Evolutionary conservation across 2,888 invertebrate species (phyloP), one percentile per base, ranked within the genome.

Genomic region (Mesoligia furuncula): DNA sequence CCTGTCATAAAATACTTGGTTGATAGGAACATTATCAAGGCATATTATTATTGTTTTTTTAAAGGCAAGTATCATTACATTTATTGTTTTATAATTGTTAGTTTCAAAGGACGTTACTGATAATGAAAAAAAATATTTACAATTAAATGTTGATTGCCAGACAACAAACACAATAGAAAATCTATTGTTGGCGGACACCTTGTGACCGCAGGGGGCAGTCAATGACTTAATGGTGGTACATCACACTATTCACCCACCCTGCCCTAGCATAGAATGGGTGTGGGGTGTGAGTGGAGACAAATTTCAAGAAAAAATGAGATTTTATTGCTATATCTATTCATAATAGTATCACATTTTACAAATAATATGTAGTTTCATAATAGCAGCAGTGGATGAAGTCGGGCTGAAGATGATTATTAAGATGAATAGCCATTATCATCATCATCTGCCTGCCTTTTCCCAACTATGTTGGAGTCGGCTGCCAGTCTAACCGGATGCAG

Each of bases 1-100:
- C 27, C 31, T n/a, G 31, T 20, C 31, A 61, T 74, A 79, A 79
- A 75, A 75, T 45, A 65, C 7, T 45, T 77, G 57, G 70, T 36
- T 65, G 51, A 62, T 78, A 81, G 67, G n/a, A 66, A n/a, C 27
- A 20, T 75, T 64, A 73, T 71, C 73, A 45, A 20, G 11, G 17
- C 9, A 42, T 64, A 73, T 69, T 78, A 66, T 31, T 64, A 17
- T 2, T 59, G 31, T 36, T 57, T 68, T 79, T 31, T 36, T 36
- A 4, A n/a, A 20, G 3, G n/a, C 6, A n/a, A 27, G 20, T 79
- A 68, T 39, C 1, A 68, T 31, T 24, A 11, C 15, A 71, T 27
- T 36, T 24, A 39, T 51, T 31, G 17, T 66, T 45, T 54, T 42
- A 27, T 13, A 31, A 64, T 15, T 54, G 59, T 24, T 59, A 20